Evolutionary conservation across 1,140 invertebrate genomes (phyloP).

Genomic region (Oryctes rhinoceros): DNA sequence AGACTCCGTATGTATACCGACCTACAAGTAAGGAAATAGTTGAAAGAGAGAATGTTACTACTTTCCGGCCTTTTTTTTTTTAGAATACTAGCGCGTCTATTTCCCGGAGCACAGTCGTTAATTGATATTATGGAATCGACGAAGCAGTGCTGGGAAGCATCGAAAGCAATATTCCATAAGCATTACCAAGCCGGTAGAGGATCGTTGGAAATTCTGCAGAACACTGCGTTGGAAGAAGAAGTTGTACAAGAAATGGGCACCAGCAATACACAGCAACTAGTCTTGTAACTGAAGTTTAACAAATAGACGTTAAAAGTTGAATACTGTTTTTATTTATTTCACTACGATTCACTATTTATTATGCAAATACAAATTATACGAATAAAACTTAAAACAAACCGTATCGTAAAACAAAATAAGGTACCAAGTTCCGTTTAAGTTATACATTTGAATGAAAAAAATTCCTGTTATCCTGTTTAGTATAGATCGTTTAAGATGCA

Average conservation of each 20-base stretch:
- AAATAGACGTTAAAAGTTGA: constrained; percentile 37
- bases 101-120: constrained; percentile 50
- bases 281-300: background rate
- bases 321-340: background rate
- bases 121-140: constrained; percentile 51
- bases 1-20: constrained; percentile 61
- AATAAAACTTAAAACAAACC: too few relatives aligned
- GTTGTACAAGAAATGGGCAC: background rate
- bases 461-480: too few relatives aligned
- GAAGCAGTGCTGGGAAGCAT: constrained; percentile 52
- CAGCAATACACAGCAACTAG: background rate
- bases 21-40: constrained; percentile 57
- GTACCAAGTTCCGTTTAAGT: too few relatives aligned
- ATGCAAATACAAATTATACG: too few relatives aligned
- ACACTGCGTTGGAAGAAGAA: constrained; percentile 15
- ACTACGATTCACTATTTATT: too few relatives aligned
- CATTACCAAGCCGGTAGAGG: background rate
- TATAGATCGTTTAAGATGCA: too few relatives aligned
- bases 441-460: too few relatives aligned
- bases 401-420: too few relatives aligned
- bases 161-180: constrained; percentile 51
- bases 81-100: constrained; percentile 61
- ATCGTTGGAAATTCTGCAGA: constrained; percentile 26
- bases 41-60: background rate
- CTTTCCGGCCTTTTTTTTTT: constrained; percentile 29